Base-by-base conservation (phyloP, 2,888 invertebrate genomes). In the Apamea epomidion region DNA sequence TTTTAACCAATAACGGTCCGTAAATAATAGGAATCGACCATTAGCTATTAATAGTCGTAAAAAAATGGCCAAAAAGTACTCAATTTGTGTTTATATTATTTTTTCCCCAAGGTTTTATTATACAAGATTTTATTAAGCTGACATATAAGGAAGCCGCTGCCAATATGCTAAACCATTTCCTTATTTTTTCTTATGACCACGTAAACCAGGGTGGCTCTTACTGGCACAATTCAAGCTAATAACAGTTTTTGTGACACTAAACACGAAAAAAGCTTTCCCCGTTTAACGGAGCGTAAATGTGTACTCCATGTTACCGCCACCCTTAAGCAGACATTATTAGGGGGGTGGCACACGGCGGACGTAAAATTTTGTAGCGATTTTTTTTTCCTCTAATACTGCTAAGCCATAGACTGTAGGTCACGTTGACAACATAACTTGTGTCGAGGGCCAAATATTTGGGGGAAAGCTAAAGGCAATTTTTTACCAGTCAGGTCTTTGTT, bases 161-260 rank as follows among this genome's bases (percentile, higher is more conserved):
- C 71, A 75, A 88, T 86, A 90, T 84, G 84, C 78, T 85, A 87
- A 89, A 83, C 82, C 87, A 90, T 88, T 90, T 87, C 80, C 76
- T 89, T 84, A 88, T 87, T 88, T 88, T 88, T 81, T 86, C 83
- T 85, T 87, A 90, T 91, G 88, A 91, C 90, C 91, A 88, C 87
- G 90, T 89, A 89, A 86, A 84, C 80, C 81, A 80, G 87, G 86
- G 88, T 90, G 91, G 91, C 92, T 89, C 91, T 93, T 92, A 92
- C 91, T 91, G 92, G 92, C 94, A 95, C 96, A 96, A 95, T 95
- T 96, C 95, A 95, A 92, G 94, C 97, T 96, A 97, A 97, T 97
- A 97, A 96, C 96, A 96, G 95, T 96, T 97, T 96, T 96, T 96
- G 96, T 96, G 97, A 96, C 97, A 96, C 96, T 96, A 97, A 96